Base-by-base conservation (phyloP, 2,888 invertebrate genomes). In the Anorthoa munda region DNA sequence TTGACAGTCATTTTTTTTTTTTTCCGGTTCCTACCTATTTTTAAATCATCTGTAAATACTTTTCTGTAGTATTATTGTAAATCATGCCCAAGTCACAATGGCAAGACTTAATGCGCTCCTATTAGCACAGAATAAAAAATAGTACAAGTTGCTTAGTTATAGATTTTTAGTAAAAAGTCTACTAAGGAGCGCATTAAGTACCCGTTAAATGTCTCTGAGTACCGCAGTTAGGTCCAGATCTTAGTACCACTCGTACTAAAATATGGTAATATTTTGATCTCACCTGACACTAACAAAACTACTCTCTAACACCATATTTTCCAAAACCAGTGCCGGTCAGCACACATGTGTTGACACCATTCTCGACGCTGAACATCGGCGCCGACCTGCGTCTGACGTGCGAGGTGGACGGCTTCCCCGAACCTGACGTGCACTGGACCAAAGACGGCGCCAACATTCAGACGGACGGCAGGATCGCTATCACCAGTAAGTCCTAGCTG, bases 401-500 rank as follows among this genome's bases (percentile, higher is more conserved):
- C 90, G 97, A 97, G 50, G 98, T 98, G 60, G 97, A 97, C 83
- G 98, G 99, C 5, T 97, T 97, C 93, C 98, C 98, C 0, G 94
- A 96, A 70, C 98, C 98, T 4, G 95, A 96, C 80, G 98, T 99
- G 4, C 95, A 97, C 75, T 99, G 99, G 99, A 98, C 97, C 92
- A 98, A 98, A 93, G 97, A 99, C 90, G 97, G 97, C 61, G 92
- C 93, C 48, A 95, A 94, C 3, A 89, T 98, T 18, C 85, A 92
- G 50, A 86, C 96, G 46, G 96, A 96, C 70, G 97, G 97, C 68
- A 97, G 97, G 79, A 94, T 97, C 72, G 96, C 97, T 87, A 97
- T 98, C 85, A 97, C 97, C 84, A 97, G 98, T 98, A 94, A 84
- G 79, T 72, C 17, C 12, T 39, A 26, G 15, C 48, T 7, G 31